Base-by-base conservation (phyloP, 2,113 vertebrate species). In the Oophaga pumilio region DNA sequence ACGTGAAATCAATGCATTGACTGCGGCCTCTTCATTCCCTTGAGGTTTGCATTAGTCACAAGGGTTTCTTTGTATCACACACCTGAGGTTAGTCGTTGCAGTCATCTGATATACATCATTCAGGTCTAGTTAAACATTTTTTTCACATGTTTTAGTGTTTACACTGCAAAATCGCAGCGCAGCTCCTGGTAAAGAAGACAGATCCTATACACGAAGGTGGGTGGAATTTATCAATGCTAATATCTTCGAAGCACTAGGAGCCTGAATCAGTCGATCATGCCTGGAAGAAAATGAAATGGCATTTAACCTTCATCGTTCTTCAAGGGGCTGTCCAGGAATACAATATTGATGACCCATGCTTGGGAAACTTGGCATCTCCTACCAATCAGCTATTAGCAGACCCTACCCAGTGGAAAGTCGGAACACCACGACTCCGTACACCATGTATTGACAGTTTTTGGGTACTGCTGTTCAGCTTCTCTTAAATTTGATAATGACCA, bases 221-320 rank as follows among this genome's bases (percentile, higher is more conserved):
- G 85, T 86, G 74, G 85, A 86, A 78, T 86, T 66, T 50, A 78
- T 86, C 49, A 78, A 78, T 77, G 62, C 60, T 66, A 52, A 86
- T 66, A 68, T 86, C 74, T 53, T 12, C 56, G 53, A 52, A 78
- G 74, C 20, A 50, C 20, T 18, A 62, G 52, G 71, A 85, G 57
- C 62, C 14, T 59, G 69, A 85, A 43, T 56, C n/a, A 82, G 66
- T 82, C 18, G 11, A 22, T 82, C 57, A n/a, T 82, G 9, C 22
- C 60, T 49, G n/a, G 78, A 18, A 62, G 24, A 26, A 22, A 57
- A 71, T 3, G 68, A 33, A 71, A 71, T 12, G 10, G 68, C 2
- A 71, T 68, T 68, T 9, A 68, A 0, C 64, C 64, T 26, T 9
- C 24, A n/a, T 68, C 10, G 64, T 68, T 68, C 64, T 24, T 66